A percentile compares a stretch with the other conserved stretches of the same genome.
phyloP scores from a whole-genome alignment of 2,888 invertebrate species.

The Aphidius colemani region DNA sequence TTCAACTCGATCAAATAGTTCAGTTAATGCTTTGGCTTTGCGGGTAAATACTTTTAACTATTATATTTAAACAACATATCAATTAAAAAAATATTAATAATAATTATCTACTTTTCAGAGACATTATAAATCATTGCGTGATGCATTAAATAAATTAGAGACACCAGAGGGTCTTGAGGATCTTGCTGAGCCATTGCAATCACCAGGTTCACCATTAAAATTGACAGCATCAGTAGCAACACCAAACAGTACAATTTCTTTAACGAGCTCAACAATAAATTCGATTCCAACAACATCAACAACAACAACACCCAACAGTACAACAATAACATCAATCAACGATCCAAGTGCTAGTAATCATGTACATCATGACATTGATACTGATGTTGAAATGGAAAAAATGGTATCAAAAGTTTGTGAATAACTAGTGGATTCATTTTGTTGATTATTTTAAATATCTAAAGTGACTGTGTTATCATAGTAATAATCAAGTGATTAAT shows the following conservation, averaged over 20 bases:
- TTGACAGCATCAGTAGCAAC: conserved; percentile 49
- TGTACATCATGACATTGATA: conserved; percentile 63
- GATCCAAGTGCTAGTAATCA: conserved; percentile 49
- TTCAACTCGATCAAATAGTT: conserved; percentile 73
- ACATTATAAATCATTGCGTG: conserved; percentile 81
- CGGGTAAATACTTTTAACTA: conserved; percentile 63
- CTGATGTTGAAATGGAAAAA: conserved; percentile 78
- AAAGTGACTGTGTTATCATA: conserved; percentile 53
- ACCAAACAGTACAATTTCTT: conserved; percentile 36
- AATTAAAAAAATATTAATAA: conserved; percentile 3
- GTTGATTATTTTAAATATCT: conserved; percentile 60
- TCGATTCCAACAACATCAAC: conserved; percentile 40
- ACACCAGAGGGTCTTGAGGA: conserved; percentile 78
- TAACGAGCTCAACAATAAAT: conserved; percentile 41
- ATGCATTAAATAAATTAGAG: conserved; percentile 82
- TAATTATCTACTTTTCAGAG: conserved; percentile 63
- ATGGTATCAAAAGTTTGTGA: conserved; percentile 74
- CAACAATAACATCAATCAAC: conserved; percentile 37
- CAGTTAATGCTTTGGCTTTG: conserved; percentile 74
- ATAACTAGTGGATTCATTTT: conserved; percentile 60
- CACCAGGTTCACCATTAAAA: conserved; percentile 59
- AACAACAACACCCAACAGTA: conserved; percentile 40
- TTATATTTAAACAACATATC: not conserved
- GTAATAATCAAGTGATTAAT: conserved; percentile 15
- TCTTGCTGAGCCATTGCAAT: conserved; percentile 65